Base-by-base conservation (phyloP, 2,113 vertebrate genomes). In the Lates calcarifer region DNA sequence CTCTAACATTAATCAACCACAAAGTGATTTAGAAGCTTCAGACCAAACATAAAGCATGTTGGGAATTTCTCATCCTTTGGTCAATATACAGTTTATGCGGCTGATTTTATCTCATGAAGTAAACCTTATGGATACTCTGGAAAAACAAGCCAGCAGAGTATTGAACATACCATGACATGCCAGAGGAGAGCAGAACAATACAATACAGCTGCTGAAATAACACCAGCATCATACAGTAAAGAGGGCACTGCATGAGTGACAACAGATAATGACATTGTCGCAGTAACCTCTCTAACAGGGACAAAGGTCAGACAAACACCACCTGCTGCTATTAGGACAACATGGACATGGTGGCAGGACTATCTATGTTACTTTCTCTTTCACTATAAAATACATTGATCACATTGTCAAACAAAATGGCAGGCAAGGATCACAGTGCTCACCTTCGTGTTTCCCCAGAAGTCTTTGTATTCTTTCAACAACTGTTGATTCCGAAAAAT, bases 391-490 rank as follows among this genome's bases (percentile, higher is more conserved):
- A 15, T 0, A 31, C 1, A 4, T 2, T 20, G 10, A 8, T 43
- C 11, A 41, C 35, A 33, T 65, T 8, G 11, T 65, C 12, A 26
- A 49, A 45, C 20, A 22, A 24, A 33, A 69, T 18, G 12, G 0
- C n/a, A 31, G 47, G 17, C 5, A 7, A 57, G 4, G 39, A 31
- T 13, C 51, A 51, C 56, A n/a, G 37, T 18, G 37, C 91, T 95
- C 92, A 99, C 98, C 97, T 98, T 98, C 28, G 98, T 99, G 89
- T 97, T 96, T 91, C 98, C 98, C 94, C 98, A 95, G 90, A 99
- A 99, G 80, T 98, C 96, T 92, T 93, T 97, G 93, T 99, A 99
- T 89, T 99, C 98, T 85, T 95, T 96, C 91, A 99, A 88, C 82
- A 98, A 86, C 82, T 96, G 96, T 87, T 99, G 97, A 89, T 97